Conservation (phyloP, 2,797 vertebrate genomes). For the Melanotaenia parkinsoni region DNA sequence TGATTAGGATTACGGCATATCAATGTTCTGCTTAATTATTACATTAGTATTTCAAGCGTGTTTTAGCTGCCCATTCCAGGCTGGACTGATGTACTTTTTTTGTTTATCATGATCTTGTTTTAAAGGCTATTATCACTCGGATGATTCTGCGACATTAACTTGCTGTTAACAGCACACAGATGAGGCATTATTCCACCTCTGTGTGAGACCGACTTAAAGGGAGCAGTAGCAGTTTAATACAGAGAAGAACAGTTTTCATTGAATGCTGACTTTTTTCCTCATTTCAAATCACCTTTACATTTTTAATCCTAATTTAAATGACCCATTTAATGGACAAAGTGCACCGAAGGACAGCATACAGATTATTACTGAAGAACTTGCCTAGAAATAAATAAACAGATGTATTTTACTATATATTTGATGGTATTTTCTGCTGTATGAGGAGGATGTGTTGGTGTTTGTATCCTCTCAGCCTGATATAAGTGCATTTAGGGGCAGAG, state of each 20-base stretch:
- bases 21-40: conserved; percentile 34
- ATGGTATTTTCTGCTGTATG: conserved; percentile 12
- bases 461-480: conserved; percentile 26
- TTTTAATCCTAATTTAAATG: conserved; percentile 29
- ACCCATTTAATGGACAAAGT: conserved; percentile 13
- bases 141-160: not conserved
- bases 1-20: conserved; percentile 7
- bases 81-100: too few species aligned
- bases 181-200: not conserved
- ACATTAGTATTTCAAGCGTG: conserved; percentile 11
- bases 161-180: not conserved
- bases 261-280: conserved; percentile 19
- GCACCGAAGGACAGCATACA: conserved; percentile 16
- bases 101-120: too few species aligned
- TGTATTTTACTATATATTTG: not conserved
- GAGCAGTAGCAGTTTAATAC: too few species aligned
- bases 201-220: not conserved
- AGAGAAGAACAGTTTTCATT: not conserved
- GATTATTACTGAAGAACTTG: not conserved
- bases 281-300: conserved; percentile 29
- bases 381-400: conserved; percentile 5
- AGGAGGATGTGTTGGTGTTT: conserved; percentile 28
- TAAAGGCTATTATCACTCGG: not conserved
- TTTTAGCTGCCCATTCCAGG: not conserved
- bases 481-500: conserved; percentile 39